These are phyloP conservation scores for Nesoenas mayeri DNA, from an alignment of 2,113 vertebrate genomes.

Conservation along the genomic window DNA sequence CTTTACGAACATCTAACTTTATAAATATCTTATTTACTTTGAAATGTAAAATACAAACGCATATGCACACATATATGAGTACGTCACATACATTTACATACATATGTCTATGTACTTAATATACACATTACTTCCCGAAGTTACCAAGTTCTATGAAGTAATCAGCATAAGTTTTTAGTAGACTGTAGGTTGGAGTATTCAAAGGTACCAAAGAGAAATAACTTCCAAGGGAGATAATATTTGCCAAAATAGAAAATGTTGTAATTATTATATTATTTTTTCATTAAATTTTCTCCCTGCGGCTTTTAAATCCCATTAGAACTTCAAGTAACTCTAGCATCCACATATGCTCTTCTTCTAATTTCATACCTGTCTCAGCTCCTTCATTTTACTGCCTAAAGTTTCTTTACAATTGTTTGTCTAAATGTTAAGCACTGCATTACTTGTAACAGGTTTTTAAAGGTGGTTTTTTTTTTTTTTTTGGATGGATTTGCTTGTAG, in stretches of 20 bases:
- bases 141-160: neutral
- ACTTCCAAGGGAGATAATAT: neutral
- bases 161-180: neutral
- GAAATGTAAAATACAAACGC: neutral
- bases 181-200: neutral
- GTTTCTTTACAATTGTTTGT: neutral
- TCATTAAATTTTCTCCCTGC: neutral
- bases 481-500: neutral
- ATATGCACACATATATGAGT: accelerated
- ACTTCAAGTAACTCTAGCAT: neutral
- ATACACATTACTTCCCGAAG: neutral
- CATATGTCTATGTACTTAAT: too few relatives aligned
- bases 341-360: neutral
- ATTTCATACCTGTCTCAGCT: neutral
- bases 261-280: neutral
- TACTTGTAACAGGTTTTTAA: neutral
- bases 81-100: too few relatives aligned
- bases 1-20: neutral
- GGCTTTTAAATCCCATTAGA: neutral
- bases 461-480: neutral
- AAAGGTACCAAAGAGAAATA: neutral
- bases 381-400: neutral
- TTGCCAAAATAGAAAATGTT: neutral
- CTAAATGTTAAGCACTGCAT: neutral
- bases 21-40: neutral